A percentile compares a stretch with the other conserved stretches of the same genome.
Evolutionary conservation across 2,888 invertebrate genomes (phyloP).

Genomic region (Drosophila robusta): DNA sequence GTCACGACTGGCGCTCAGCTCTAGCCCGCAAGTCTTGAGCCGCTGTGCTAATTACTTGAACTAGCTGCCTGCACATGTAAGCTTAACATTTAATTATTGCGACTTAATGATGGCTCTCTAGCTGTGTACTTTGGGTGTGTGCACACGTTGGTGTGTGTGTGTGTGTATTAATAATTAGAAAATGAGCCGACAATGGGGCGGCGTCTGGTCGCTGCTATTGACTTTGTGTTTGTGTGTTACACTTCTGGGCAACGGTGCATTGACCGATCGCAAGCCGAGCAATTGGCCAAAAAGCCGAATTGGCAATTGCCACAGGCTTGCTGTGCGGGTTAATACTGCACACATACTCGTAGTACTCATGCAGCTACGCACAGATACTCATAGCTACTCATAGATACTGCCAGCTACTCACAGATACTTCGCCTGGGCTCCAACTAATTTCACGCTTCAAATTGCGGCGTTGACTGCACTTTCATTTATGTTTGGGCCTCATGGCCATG

Average conservation of each 20-base stretch:
- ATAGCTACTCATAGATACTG: slow-evolving; percentile 15
- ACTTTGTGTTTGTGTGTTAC: slow-evolving; percentile 57
- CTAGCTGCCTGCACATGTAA: slow-evolving; percentile 75
- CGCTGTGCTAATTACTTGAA: slow-evolving; percentile 78
- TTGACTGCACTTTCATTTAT: slow-evolving; percentile 60
- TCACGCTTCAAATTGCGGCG: slow-evolving; percentile 82
- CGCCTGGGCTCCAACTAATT: slow-evolving; percentile 69
- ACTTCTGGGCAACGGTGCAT: slow-evolving; percentile 65
- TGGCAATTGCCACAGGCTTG: not conserved
- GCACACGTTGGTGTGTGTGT: not conserved
- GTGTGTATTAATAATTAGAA: slow-evolving; percentile 74
- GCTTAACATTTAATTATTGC: slow-evolving; percentile 81
- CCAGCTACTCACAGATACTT: slow-evolving; percentile 15
- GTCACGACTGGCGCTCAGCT: slow-evolving; percentile 11
- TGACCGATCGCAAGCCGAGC: slow-evolving; percentile 44
- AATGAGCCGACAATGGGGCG: slow-evolving; percentile 66
- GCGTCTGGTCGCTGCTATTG: slow-evolving; percentile 59
- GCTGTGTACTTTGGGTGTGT: slow-evolving; percentile 29
- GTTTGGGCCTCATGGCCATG: slow-evolving; percentile 34
- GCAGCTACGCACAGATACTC: not conserved
- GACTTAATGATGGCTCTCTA: slow-evolving; percentile 75
- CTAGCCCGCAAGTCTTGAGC: slow-evolving; percentile 26
- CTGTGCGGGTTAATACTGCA: not conserved
- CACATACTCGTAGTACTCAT: slow-evolving; percentile 30
- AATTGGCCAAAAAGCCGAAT: slow-evolving; percentile 53